Evolutionary conservation across 2,888 invertebrate species (phyloP).

Genomic region (Acanthoscelides obtectus): DNA sequence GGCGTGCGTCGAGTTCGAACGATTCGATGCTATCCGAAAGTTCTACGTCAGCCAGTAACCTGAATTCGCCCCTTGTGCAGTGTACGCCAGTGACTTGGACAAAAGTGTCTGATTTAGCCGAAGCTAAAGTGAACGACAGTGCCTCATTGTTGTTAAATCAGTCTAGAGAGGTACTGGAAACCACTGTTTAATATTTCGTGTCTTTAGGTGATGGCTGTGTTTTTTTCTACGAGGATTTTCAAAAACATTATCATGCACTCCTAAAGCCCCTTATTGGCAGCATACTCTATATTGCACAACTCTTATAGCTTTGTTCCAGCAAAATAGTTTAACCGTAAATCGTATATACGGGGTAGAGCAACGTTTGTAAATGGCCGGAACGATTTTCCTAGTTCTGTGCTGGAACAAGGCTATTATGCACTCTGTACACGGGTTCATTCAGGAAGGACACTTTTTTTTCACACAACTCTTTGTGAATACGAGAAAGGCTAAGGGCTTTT

Average conservation of each 20-base stretch:
- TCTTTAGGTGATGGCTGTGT: slow-evolving; percentile 23
- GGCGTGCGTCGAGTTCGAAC: slow-evolving; percentile 57
- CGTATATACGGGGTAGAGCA: too few relatives aligned
- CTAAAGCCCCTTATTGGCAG: too few relatives aligned
- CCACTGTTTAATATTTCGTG: slow-evolving; percentile 53
- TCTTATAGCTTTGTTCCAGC: too few relatives aligned
- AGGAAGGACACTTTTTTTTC: too few relatives aligned
- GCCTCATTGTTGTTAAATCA: slow-evolving; percentile 31
- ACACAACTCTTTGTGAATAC: too few relatives aligned
- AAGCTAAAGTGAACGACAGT: slow-evolving; percentile 37
- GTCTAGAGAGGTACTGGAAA: slow-evolving; percentile 63
- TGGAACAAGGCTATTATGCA: too few relatives aligned
- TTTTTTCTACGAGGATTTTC: slow-evolving; percentile 15
- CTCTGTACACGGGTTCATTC: too few relatives aligned
- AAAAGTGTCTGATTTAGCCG: slow-evolving; percentile 44
- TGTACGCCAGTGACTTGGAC: slow-evolving; percentile 44
- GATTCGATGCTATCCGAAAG: slow-evolving; percentile 56
- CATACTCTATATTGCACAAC: too few relatives aligned
- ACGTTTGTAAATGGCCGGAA: too few relatives aligned
- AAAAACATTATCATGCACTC: slow-evolving; percentile 6
- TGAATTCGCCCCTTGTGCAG: slow-evolving; percentile 36
- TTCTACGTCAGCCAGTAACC: slow-evolving; percentile 38
- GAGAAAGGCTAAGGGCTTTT: too few relatives aligned
- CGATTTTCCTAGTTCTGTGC: too few relatives aligned
- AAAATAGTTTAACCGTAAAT: too few relatives aligned